A percentile compares a stretch with the other conserved stretches of the same genome.
phyloP scores from a whole-genome alignment of 2,888 invertebrate species.

The Latheticus oryzae region DNA sequence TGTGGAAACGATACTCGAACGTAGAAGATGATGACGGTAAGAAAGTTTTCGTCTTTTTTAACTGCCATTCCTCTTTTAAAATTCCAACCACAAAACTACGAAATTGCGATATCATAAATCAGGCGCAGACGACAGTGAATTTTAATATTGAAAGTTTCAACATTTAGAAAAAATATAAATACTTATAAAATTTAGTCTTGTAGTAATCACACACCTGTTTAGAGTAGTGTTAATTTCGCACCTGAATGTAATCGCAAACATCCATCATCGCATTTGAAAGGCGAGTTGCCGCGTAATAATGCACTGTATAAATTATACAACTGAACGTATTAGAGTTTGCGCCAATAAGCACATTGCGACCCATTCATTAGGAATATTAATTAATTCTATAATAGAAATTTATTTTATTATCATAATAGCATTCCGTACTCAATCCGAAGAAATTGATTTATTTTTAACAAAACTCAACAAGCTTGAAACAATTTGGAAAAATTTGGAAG shows the following conservation, averaged over 20 bases:
- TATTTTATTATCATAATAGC: no score
- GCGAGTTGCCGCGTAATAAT: slow-evolving; percentile 11
- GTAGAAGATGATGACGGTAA: slow-evolving; percentile 49
- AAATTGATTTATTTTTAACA: slow-evolving; percentile 64
- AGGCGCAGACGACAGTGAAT: slow-evolving; percentile 36
- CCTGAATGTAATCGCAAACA: slow-evolving; percentile 31
- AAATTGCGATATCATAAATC: slow-evolving; percentile 49
- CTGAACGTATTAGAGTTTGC: slow-evolving; percentile 22
- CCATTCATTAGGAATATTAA: slow-evolving; percentile 15
- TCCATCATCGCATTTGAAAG: slow-evolving; percentile 20
- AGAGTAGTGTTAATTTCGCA: slow-evolving; percentile 31
- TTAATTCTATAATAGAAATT: slow-evolving; percentile 7
- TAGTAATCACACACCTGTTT: no score
- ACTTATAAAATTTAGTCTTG: neutral
- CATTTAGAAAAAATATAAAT: no score
- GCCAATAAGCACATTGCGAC: slow-evolving; percentile 20
- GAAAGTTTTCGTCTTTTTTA: no score
- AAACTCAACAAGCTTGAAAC: slow-evolving; percentile 61
- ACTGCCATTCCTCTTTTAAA: slow-evolving; percentile 36
- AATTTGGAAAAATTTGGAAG: slow-evolving; percentile 47
- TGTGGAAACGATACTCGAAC: slow-evolving; percentile 59
- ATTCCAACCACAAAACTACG: slow-evolving; percentile 44
- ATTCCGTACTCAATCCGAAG: slow-evolving; percentile 57
- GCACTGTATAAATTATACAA: slow-evolving; percentile 29
- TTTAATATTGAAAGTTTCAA: slow-evolving; percentile 37